Percentiles rank a stretch among this genome's conserved stretches.
Evolutionary conservation across 2,797 vertebrate genomes (phyloP).

Genomic region (Phrynocephalus guinanensis): DNA sequence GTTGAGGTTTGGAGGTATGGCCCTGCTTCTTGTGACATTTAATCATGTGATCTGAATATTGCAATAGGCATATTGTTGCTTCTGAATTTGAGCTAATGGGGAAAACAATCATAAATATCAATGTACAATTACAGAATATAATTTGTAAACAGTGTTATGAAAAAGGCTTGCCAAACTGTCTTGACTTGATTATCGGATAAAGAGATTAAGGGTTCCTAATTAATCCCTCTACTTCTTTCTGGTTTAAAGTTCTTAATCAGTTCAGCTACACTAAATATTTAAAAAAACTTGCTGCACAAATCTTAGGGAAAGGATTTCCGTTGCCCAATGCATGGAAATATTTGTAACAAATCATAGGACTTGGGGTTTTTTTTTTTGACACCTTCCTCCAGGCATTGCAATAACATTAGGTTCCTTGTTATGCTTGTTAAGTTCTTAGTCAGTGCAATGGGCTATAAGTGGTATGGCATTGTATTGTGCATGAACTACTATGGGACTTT

Average conservation of each 20-base stretch:
- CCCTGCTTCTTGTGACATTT: background rate
- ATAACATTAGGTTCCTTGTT: no score
- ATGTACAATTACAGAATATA: background rate
- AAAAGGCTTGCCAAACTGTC: slow-evolving; percentile 2
- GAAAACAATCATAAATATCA: slow-evolving; percentile 48
- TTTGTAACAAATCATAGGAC: background rate
- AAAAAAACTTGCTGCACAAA: background rate
- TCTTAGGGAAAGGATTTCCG: slow-evolving; percentile 4
- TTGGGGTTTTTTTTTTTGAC: background rate
- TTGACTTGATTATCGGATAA: slow-evolving; percentile 29
- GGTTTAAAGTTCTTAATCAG: background rate
- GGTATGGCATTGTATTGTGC: background rate
- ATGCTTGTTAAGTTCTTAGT: background rate
- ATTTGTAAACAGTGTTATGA: background rate
- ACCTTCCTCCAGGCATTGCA: background rate
- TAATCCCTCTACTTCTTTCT: slow-evolving; percentile 33
- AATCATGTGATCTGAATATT: background rate
- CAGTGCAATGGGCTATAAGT: no score
- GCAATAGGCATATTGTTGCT: background rate
- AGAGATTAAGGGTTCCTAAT: slow-evolving; percentile 40
- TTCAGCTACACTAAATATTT: slow-evolving; percentile 17
- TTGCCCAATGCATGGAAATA: background rate
- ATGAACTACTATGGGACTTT: background rate
- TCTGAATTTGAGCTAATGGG: background rate
- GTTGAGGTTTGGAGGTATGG: background rate